Percentiles rank a stretch among this genome's conserved stretches.
Conservation (phyloP, 2,888 invertebrate species). For the Cetonia aurata region DNA sequence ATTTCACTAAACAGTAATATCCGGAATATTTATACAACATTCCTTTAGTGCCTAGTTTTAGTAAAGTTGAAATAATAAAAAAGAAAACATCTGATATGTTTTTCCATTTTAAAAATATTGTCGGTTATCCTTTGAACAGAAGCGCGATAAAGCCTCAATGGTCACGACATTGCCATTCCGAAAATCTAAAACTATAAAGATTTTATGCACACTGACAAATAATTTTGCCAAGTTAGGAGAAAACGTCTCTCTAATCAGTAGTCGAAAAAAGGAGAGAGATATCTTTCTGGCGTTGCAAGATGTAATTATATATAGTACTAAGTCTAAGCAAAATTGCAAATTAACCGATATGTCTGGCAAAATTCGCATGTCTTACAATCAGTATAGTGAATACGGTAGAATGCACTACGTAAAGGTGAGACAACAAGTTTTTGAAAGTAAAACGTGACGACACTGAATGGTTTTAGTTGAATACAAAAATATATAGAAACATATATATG, state of each 20-base stretch:
- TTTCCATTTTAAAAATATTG: neutral
- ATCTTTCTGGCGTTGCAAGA: conserved; percentile 15
- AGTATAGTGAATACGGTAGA: conserved; percentile 14
- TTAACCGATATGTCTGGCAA: neutral
- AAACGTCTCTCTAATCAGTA: conserved; percentile 4
- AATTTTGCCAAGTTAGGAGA: conserved; percentile 15
- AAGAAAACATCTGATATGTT: neutral
- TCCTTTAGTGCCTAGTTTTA: neutral
- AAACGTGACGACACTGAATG: too few relatives aligned
- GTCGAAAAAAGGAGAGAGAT: conserved; percentile 13
- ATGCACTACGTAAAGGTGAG: neutral
- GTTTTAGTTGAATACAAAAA: too few relatives aligned
- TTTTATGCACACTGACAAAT: conserved; percentile 20
- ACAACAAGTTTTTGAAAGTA: neutral
- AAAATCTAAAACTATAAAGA: neutral
- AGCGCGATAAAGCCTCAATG: neutral
- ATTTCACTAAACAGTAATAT: too few relatives aligned
- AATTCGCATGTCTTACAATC: neutral
- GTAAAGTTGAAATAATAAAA: conserved; percentile 4
- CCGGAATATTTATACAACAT: neutral
- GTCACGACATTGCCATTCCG: neutral
- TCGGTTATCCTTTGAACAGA: neutral
- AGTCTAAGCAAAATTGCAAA: conserved; percentile 28
- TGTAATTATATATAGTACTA: conserved; percentile 1
- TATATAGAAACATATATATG: too few relatives aligned